Conservation (phyloP, 92 coral and sea anemone species). For the Scolanthus callimorphus region DNA sequence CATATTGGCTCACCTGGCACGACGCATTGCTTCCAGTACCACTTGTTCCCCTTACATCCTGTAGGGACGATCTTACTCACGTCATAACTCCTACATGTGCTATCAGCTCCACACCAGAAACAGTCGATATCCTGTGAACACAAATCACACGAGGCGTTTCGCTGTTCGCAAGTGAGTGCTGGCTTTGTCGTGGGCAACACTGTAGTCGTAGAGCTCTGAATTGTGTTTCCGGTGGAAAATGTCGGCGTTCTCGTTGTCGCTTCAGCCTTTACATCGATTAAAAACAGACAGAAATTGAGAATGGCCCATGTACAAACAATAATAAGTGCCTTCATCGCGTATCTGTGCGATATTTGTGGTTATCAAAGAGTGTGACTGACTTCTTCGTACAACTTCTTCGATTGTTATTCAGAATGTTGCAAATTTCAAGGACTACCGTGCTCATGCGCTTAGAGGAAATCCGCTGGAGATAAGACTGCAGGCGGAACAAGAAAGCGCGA, state of each 20-base stretch:
- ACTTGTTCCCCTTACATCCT: conserved; percentile 73
- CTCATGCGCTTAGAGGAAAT: too few species aligned
- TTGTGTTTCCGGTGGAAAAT: conserved; percentile 2
- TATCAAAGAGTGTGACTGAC: too few species aligned
- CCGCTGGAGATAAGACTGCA: too few species aligned
- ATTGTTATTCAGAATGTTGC: too few species aligned
- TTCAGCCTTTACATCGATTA: not conserved
- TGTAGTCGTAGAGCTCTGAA: conserved; percentile 4
- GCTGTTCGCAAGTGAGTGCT: conserved; percentile 48
- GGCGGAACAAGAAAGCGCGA: too few species aligned
- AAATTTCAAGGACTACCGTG: too few species aligned
- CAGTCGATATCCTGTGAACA: conserved; percentile 68
- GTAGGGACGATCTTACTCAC: conserved; percentile 46
- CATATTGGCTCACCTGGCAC: conserved; percentile 73
- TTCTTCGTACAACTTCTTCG: too few species aligned
- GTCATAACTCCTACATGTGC: conserved; percentile 29
- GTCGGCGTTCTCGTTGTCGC: conserved; percentile 12
- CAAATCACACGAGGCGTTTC: conserved; percentile 60
- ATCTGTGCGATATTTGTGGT: too few species aligned
- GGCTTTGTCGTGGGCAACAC: conserved; percentile 31
- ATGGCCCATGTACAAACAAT: too few species aligned
- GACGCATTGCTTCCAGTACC: conserved; percentile 91
- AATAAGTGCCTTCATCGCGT: too few species aligned
- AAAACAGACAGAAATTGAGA: not conserved
- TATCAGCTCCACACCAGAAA: conserved; percentile 72